Percentiles rank a stretch among this genome's conserved stretches.
Evolutionary conservation across 2,113 vertebrate genomes (phyloP).

Genomic region (Marmota flaviventris): DNA sequence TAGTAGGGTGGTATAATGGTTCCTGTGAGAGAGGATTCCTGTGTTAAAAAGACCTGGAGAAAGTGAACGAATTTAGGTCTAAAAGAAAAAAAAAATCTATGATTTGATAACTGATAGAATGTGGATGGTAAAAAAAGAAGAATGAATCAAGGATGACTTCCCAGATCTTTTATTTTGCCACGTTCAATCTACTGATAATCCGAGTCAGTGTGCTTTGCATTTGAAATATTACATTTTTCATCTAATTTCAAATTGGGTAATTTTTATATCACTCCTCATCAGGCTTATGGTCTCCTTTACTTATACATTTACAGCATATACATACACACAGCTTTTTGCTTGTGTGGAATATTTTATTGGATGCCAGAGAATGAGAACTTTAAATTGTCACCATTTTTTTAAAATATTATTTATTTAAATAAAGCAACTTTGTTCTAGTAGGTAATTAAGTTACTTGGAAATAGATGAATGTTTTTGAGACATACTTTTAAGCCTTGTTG

Average conservation of each 20-base stretch:
- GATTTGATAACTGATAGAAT: background rate
- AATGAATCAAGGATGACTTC: background rate
- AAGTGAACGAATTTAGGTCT: background rate
- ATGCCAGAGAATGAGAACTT: slow-evolving; percentile 33
- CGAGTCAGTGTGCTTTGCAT: background rate
- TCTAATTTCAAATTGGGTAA: background rate
- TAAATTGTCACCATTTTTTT: background rate
- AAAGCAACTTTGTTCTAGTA: background rate
- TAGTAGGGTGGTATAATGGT: too few relatives aligned
- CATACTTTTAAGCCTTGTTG: slow-evolving; percentile 23
- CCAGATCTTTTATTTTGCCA: background rate
- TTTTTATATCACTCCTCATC: background rate
- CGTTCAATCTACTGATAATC: background rate
- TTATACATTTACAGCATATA: background rate
- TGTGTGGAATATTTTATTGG: background rate
- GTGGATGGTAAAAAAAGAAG: background rate
- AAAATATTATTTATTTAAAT: slow-evolving; percentile 30
- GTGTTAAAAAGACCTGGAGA: background rate
- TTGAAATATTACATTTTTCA: slow-evolving; percentile 17
- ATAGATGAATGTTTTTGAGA: slow-evolving; percentile 3
- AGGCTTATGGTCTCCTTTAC: background rate
- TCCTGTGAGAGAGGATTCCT: background rate
- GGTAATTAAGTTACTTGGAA: slow-evolving; percentile 49
- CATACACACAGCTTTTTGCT: background rate
- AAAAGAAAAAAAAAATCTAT: background rate